Evolutionary conservation across 2,888 invertebrate genomes (phyloP), one percentile per base, ranked within the genome.

Genomic region (Noctua pronuba): DNA sequence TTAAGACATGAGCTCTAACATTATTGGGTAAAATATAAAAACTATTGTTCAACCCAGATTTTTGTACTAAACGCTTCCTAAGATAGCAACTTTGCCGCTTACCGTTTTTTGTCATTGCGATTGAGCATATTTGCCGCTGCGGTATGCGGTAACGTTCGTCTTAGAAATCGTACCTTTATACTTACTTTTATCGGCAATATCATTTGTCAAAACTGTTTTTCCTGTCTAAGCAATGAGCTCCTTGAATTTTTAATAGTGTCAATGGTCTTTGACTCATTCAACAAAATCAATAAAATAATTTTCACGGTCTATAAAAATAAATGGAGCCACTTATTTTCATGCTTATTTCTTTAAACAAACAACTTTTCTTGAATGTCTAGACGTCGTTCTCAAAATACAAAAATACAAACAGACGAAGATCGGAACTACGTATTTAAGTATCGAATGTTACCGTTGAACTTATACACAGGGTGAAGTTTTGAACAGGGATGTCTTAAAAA

Each of bases 321-420:
- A 75, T 44, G 16, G 35, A 66, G 24, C n/a, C 35, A 58, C 41
- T 72, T 35, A 80, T 52, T 73, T 49, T 60, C 49, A 62, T 80
- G 35, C 24, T 35, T 31, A 44, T 80, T 80, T 52, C 44, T 78
- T 64, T 35, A 52, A 80, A 80, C 62, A 78, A 78, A 78, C n/a
- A 66, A 71, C 35, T 49, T 38, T 49, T 2, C 18, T 10, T 35
- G 13, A 21, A 55, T 44, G 74, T 82, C 84, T 75, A 84, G 80
- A 84, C 80, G 58, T 68, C 55, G 77, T 77, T 82, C 46, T 49
- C 35, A 82, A 69, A 71, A 46, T 72, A 55, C 67, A 66, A 35
- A 84, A 64, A 52, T 58, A 62, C 35, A 66, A 65, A 44, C 55
- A 71, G 60, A 69, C n/a, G 18, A 84, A 72, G 13, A 65, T 69